Evolutionary conservation across 2,888 invertebrate genomes (phyloP).

Genomic region (Agrotis puta): DNA sequence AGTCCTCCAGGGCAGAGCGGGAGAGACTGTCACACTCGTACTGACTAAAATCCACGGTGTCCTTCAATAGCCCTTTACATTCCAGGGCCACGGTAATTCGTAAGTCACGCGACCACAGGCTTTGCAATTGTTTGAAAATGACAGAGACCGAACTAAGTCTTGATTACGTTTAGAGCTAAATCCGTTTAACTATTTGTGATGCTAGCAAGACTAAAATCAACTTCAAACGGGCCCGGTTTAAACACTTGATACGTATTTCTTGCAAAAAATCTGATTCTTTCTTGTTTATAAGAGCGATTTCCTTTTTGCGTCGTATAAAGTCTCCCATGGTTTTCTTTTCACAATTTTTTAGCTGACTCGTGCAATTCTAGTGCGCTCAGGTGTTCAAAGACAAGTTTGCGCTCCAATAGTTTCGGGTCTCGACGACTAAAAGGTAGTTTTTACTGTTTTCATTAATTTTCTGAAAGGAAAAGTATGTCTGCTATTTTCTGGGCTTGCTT

Average conservation of each 20-base stretch:
- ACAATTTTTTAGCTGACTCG: conserved; percentile 45
- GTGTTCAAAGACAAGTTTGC: conserved; percentile 57
- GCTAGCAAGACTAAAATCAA: background rate
- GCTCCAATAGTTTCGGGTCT: conserved; percentile 49
- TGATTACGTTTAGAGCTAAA: background rate
- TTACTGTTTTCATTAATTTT: conserved; percentile 55
- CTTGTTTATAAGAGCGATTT: conserved; percentile 6
- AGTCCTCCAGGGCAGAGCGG: too few species aligned
- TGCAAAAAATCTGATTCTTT: background rate
- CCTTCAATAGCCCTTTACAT: too few species aligned
- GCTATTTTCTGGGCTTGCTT: conserved; percentile 3
- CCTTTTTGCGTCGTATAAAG: conserved; percentile 6
- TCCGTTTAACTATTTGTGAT: background rate
- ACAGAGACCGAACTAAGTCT: background rate
- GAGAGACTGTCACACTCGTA: too few species aligned
- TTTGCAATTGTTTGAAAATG: background rate
- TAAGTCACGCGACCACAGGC: too few species aligned
- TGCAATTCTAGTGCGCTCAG: conserved; percentile 54
- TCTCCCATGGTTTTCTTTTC: conserved; percentile 7
- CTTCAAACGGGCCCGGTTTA: background rate
- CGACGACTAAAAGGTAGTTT: conserved; percentile 33
- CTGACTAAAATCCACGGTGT: too few species aligned
- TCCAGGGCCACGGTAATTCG: too few species aligned
- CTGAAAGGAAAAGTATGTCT: conserved; percentile 15
- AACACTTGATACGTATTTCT: background rate